These are phyloP conservation scores for Andrena praecox DNA, from an alignment of 2,888 invertebrate species.

Conservation along the genomic window DNA sequence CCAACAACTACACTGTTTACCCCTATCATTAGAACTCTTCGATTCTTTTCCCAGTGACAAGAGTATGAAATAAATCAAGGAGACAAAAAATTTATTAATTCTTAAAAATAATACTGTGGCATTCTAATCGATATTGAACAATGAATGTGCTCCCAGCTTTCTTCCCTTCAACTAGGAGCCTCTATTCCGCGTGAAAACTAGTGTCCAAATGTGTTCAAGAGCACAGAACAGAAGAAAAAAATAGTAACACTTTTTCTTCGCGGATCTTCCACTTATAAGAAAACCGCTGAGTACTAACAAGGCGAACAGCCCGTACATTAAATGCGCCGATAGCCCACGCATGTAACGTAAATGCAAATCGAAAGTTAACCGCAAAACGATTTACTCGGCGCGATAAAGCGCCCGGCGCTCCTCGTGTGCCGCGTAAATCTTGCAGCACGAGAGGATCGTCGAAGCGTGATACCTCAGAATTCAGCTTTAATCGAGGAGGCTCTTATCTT, in stretches of 20 bases:
- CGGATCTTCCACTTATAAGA: neutral
- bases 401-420: neutral
- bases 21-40: too few relatives aligned
- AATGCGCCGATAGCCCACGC: conserved; percentile 4
- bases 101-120: too few relatives aligned
- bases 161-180: too few relatives aligned
- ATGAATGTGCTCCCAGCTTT: too few relatives aligned
- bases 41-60: too few relatives aligned
- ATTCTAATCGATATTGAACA: too few relatives aligned
- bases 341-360: conserved; percentile 16
- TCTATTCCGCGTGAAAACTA: too few relatives aligned
- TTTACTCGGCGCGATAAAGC: conserved; percentile 39
- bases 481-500: conserved; percentile 49
- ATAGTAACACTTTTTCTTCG: neutral
- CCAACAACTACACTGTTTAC: too few relatives aligned
- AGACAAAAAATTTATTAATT: too few relatives aligned
- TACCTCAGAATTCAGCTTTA: conserved; percentile 46
- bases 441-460: conserved; percentile 41
- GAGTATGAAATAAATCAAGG: too few relatives aligned
- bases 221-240: neutral
- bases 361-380: conserved; percentile 34
- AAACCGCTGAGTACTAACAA: neutral
- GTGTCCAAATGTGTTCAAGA: too few relatives aligned
- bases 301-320: neutral
- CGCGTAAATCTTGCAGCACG: conserved; percentile 20